Evolutionary conservation across 2,888 invertebrate species (phyloP).

Genomic region (Cerastis leucographa): DNA sequence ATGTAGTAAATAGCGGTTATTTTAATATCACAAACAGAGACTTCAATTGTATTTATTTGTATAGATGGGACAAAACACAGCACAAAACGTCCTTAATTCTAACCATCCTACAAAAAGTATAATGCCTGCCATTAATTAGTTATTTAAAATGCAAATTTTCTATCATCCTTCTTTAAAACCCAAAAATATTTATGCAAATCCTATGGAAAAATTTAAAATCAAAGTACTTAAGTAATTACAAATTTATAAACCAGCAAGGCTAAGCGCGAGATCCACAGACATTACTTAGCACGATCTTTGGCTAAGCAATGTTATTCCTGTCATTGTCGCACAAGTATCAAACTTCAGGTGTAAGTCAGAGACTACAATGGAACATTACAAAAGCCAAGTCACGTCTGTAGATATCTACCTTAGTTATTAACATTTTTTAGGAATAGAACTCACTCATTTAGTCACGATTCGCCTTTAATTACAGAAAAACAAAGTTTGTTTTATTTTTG

Average conservation of each 20-base stretch:
- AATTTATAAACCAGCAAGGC: slow-evolving; percentile 36
- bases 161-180: not conserved
- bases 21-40: no score
- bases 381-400: not conserved
- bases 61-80: not conserved
- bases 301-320: not conserved
- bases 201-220: slow-evolving; percentile 7
- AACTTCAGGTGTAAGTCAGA: not conserved
- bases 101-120: not conserved
- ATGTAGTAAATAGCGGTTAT: no score
- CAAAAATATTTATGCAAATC: slow-evolving; percentile 31
- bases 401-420: not conserved
- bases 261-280: not conserved
- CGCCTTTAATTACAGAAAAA: slow-evolving; percentile 20
- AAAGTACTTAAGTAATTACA: slow-evolving; percentile 41
- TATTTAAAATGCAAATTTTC: slow-evolving; percentile 22
- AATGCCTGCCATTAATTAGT: not conserved
- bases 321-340: not conserved
- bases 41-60: no score
- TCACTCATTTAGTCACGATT: slow-evolving; percentile 21
- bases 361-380: not conserved
- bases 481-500: slow-evolving; percentile 10
- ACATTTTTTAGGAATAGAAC: slow-evolving; percentile 21
- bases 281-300: not conserved
- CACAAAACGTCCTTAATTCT: no score